Base-by-base conservation (phyloP, 2,888 invertebrate species). In the Napeogenes inachia region DNA sequence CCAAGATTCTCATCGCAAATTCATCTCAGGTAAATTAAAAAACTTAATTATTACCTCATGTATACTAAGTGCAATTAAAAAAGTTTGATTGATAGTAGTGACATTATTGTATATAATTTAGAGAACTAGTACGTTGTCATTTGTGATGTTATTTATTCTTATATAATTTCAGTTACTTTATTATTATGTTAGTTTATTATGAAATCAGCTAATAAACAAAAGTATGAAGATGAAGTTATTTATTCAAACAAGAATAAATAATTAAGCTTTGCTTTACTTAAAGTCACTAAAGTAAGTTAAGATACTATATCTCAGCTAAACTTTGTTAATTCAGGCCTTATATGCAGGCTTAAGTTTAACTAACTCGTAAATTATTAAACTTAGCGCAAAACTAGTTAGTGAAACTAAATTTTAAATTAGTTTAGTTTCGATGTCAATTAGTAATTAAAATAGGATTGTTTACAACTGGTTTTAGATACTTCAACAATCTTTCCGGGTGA, bases 11-110 rank as follows among this genome's bases (percentile, higher is more conserved):
- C 4, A 79, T 94, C 47, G 69, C 81, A 2, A 89, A 88, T 62
- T 78, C 84, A 38, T 89, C 89, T 59, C 80, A 86, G 76, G 93
- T 93, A 78, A 81, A 84, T 79, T 6, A 33, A 30, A 1, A 30
- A 30, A 12, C 32, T 38, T 55, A 33, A 50, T 38, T 55, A 63
- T 59, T 42, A 33, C 0, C 2, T 35, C 4, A 35, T 35, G 5
- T 35, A 5, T 35, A 35, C 2, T 1, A 21, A 21, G n/a, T n/a
- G n/a, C n/a, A n/a, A 21, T 21, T 1, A 21, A 21, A 21, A 21
- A 21, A 21, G 21, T 1, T 21, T 21, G 21, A 21, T 1, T 21
- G 21, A 21, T 21, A 21, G 21, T 21, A 21, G 35, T 35, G 3
- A 35, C 6, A 35, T 35, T 35, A 21, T 21, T 21, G 21, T 21